Conservation (phyloP, 2,888 invertebrate genomes). For the Altica lythri region DNA sequence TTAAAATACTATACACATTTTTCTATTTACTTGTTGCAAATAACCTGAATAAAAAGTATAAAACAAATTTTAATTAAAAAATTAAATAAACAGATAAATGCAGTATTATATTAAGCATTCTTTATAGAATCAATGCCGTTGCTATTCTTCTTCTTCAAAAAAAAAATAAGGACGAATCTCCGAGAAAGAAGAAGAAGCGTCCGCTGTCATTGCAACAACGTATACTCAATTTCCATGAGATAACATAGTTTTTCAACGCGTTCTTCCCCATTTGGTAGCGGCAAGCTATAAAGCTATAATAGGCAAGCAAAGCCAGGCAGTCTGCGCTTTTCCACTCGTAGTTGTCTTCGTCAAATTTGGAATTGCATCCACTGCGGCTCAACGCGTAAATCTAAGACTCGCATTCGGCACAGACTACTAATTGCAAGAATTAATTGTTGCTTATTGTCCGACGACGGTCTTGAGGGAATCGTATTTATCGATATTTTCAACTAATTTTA, state of each 20-base stretch:
- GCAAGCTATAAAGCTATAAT: conserved; percentile 55
- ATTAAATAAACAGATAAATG: no score
- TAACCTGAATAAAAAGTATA: no score
- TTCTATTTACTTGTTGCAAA: no score
- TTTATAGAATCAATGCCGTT: no score
- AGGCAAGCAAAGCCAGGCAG: conserved; percentile 57
- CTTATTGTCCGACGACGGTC: conserved; percentile 39
- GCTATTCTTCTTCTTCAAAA: conserved; percentile 7
- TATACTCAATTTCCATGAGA: conserved; percentile 52
- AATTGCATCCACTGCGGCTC: conserved; percentile 54
- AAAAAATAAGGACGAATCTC: conserved; percentile 40
- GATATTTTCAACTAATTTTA: conserved; percentile 41
- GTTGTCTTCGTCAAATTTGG: conserved; percentile 58
- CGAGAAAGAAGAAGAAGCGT: conserved; percentile 36
- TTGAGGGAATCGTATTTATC: conserved; percentile 40
- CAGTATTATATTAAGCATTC: no score
- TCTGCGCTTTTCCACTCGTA: conserved; percentile 57
- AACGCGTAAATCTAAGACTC: conserved; percentile 54
- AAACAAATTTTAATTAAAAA: no score
- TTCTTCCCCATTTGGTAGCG: conserved; percentile 53
- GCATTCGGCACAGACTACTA: conserved; percentile 54
- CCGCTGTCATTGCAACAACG: conserved; percentile 35
- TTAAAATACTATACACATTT: no score
- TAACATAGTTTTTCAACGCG: conserved; percentile 53
- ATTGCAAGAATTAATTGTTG: conserved; percentile 58